Evolutionary conservation across 2,797 vertebrate genomes (phyloP).

Genomic region (Spea hammondii): DNA sequence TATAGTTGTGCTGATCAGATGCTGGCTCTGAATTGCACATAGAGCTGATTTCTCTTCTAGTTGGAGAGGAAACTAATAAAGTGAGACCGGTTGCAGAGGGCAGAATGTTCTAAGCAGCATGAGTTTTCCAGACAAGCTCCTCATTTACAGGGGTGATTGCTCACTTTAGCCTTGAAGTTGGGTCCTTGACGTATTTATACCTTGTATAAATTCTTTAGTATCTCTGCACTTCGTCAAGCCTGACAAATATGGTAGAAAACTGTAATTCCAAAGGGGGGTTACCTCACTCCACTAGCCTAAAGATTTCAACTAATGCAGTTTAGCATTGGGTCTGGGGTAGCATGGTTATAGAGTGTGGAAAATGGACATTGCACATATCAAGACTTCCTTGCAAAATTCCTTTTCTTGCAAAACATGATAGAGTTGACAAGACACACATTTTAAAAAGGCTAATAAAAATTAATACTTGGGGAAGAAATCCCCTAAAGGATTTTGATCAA

Average conservation of each 20-base stretch:
- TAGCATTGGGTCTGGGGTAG: slow-evolving; percentile 7
- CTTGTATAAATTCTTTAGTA: slow-evolving; percentile 63
- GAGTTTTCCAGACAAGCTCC: slow-evolving; percentile 21
- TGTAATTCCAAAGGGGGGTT: slow-evolving; percentile 62
- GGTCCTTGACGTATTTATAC: slow-evolving; percentile 63
- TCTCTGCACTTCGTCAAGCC: slow-evolving; percentile 67
- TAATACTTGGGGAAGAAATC: slow-evolving; percentile 47
- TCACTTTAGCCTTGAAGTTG: slow-evolving; percentile 55
- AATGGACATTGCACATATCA: slow-evolving; percentile 45
- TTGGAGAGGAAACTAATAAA: background rate
- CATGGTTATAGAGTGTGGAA: slow-evolving; percentile 6
- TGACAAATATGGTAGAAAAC: slow-evolving; percentile 65
- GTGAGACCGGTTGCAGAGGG: background rate
- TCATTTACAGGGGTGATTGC: slow-evolving; percentile 47
- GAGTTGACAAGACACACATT: slow-evolving; percentile 53
- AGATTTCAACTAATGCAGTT: slow-evolving; percentile 49
- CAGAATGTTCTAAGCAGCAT: background rate
- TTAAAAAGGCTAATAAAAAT: slow-evolving; percentile 53
- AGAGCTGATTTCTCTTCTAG: background rate
- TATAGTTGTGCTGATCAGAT: no score
- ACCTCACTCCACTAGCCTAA: slow-evolving; percentile 57
- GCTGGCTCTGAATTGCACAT: background rate
- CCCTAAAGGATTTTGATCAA: no score
- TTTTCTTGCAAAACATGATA: slow-evolving; percentile 41
- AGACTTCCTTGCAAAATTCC: slow-evolving; percentile 32